Evolutionary conservation across 2,888 invertebrate genomes (phyloP).

Genomic region (Calameuta pallipes): DNA sequence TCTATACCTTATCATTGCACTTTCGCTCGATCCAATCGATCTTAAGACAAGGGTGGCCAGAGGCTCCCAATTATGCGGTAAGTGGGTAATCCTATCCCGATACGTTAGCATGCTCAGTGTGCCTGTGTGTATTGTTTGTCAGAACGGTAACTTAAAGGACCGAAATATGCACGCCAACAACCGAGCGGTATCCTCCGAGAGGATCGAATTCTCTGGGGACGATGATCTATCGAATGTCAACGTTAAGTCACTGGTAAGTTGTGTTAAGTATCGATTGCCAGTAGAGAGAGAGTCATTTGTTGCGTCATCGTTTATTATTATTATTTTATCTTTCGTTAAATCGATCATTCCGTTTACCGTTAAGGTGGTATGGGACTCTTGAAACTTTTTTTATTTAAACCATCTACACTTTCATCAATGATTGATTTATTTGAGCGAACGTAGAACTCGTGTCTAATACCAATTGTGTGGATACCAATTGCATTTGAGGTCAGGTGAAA

Average conservation of each 20-base stretch:
- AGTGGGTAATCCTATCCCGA: not conserved
- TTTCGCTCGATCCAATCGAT: not conserved
- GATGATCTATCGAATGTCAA: slow-evolving; percentile 73
- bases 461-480: not conserved
- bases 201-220: slow-evolving; percentile 63
- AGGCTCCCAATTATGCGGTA: not conserved
- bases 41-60: not conserved
- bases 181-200: slow-evolving; percentile 51
- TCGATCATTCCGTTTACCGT: not conserved
- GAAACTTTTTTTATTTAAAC: not conserved
- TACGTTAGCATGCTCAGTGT: slow-evolving; percentile 47
- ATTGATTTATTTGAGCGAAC: not conserved
- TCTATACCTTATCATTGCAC: not conserved
- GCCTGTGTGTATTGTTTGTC: slow-evolving; percentile 50
- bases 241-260: slow-evolving; percentile 75
- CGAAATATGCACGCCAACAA: slow-evolving; percentile 57
- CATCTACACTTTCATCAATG: not conserved
- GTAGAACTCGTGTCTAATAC: not conserved
- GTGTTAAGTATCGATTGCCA: not conserved
- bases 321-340: too few relatives aligned
- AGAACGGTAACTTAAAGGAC: slow-evolving; percentile 58
- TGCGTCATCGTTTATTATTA: not conserved
- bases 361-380: not conserved
- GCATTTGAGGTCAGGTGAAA: not conserved
- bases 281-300: not conserved